phyloP scores from a whole-genome alignment of 2,888 invertebrate species.

The Hypolimnas misippus region DNA sequence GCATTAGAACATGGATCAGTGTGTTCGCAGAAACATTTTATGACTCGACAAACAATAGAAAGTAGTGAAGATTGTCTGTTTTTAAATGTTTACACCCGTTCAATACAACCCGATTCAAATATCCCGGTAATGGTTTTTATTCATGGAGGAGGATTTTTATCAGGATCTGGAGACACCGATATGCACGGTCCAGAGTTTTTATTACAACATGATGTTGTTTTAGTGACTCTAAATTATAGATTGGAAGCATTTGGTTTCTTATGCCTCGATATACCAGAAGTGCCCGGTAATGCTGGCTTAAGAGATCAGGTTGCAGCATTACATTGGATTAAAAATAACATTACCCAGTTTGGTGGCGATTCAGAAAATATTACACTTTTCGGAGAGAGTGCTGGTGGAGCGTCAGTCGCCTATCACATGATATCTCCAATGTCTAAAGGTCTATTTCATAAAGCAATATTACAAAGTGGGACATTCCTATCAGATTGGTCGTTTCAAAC shows the following conservation, averaged over 20 bases:
- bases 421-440: slow-evolving; percentile 61
- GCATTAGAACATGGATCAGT: slow-evolving; percentile 53
- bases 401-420: slow-evolving; percentile 60
- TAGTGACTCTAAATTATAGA: no score
- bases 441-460: no score
- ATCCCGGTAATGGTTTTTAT: slow-evolving; percentile 60
- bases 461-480: slow-evolving; percentile 58
- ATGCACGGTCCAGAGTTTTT: no score
- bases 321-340: no score
- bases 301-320: slow-evolving; percentile 62
- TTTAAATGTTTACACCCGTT: slow-evolving; percentile 59
- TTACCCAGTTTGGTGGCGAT: slow-evolving; percentile 56
- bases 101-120: slow-evolving; percentile 44
- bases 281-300: no score
- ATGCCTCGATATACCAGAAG: no score
- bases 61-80: slow-evolving; percentile 61
- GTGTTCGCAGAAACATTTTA: slow-evolving; percentile 53
- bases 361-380: slow-evolving; percentile 58
- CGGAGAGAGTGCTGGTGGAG: slow-evolving; percentile 64
- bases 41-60: slow-evolving; percentile 39
- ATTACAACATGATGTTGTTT: no score
- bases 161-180: slow-evolving; percentile 52
- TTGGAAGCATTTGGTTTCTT: no score
- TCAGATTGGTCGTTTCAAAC: slow-evolving; percentile 47
- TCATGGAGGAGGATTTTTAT: slow-evolving; percentile 22